These are phyloP conservation scores for Drosophila ficusphila DNA, from an alignment of 1,140 invertebrate species.

Conservation along the genomic window DNA sequence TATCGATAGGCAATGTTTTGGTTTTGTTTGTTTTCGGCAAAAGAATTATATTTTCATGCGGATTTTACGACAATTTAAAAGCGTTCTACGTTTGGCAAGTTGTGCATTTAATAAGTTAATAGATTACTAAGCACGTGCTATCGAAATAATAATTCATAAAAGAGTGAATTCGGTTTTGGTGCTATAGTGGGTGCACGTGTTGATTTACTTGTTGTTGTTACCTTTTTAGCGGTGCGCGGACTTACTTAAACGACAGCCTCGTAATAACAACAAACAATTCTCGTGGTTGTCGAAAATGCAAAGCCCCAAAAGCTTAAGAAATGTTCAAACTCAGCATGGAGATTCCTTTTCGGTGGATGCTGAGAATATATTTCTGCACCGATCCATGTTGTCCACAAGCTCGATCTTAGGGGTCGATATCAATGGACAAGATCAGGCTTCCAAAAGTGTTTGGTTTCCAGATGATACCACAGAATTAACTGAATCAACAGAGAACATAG, in stretches of 20 bases:
- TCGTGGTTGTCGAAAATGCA: constrained; percentile 45
- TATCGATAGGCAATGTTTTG: constrained; percentile 15
- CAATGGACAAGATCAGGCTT: neutral
- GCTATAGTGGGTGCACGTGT: constrained; percentile 12
- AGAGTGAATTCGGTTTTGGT: neutral
- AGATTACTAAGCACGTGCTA: neutral
- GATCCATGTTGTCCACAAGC: constrained; percentile 19
- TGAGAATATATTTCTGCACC: constrained; percentile 62
- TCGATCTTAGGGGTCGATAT: neutral
- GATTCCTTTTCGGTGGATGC: constrained; percentile 41
- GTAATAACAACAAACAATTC: constrained; percentile 11
- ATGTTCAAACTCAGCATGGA: constrained; percentile 67
- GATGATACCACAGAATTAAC: neutral
- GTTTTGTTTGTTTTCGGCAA: neutral
- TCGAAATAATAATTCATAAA: neutral
- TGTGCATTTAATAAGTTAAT: neutral
- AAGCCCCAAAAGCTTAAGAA: constrained; percentile 29
- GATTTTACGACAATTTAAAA: constrained; percentile 16
- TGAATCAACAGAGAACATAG: no score
- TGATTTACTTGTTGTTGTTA: constrained; percentile 33
- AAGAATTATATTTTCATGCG: constrained; percentile 15
- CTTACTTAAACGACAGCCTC: constrained; percentile 16
- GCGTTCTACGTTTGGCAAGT: constrained; percentile 17
- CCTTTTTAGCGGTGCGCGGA: constrained; percentile 5
- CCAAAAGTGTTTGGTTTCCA: constrained; percentile 37